Base-by-base conservation (phyloP, 2,888 invertebrate genomes). In the Prenolepis imparis region DNA sequence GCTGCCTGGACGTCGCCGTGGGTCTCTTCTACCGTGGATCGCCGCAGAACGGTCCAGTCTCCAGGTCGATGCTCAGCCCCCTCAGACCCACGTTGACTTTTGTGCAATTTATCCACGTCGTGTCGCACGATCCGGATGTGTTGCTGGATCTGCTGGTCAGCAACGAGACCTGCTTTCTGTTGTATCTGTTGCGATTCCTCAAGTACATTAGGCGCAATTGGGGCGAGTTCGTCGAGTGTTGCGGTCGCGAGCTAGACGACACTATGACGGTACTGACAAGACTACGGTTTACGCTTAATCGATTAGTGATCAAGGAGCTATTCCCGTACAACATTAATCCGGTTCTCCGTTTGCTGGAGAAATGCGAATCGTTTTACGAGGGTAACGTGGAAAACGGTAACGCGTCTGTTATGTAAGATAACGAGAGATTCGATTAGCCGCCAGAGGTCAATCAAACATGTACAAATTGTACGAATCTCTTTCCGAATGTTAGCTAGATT, bases 261-360 rank as follows among this genome's bases (percentile, higher is more conserved):
- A 97, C 97, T 0, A 98, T 98, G 98, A 96, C 97, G 84, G 97
- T 98, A 73, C 95, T 98, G 48, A 98, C 97, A 92, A 95, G 97
- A 77, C 95, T 98, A 83, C 96, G 98, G 89, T 95, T 97, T 90
- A 97, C 98, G 92, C 98, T 98, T 88, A 97, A 97, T 90, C 96
- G 98, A 92, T 95, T 98, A 89, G 98, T 98, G 9, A 97, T 97
- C 0, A 97, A 97, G 92, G 97, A 97, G 89, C 95, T 98, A 72
- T 98, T 98, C 94, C 98, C 98, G 0, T 98, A 98, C 94, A 98
- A 98, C 94, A 98, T 98, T 92, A 97, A 97, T 91, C 98, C 98
- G 61, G 97, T 98, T 83, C 95, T 98, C 90, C 96, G 97, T 94
- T 95, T 98, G 91, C 95, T 98, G 88, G 98, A 98, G 94, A 97